Evolutionary conservation across 2,888 invertebrate species (phyloP).

Genomic region (Lomographa bimaculata): DNA sequence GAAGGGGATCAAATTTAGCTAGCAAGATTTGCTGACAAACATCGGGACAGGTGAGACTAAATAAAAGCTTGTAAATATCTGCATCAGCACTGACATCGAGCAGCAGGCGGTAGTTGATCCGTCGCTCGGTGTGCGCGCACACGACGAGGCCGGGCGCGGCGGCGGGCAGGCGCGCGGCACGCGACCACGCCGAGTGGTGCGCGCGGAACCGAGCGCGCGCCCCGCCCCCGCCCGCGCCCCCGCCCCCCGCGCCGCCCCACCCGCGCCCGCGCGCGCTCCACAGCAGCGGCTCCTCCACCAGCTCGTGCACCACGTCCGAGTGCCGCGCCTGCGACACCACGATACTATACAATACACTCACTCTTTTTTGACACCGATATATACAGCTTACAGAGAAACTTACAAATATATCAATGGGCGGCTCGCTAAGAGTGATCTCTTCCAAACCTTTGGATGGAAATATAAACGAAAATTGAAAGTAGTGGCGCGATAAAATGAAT

Average conservation of each 20-base stretch:
- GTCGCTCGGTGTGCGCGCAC: slow-evolving; percentile 87
- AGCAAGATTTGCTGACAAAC: no score
- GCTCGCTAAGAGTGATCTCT: no score
- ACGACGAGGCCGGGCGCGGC: slow-evolving; percentile 90
- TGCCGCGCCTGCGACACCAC: slow-evolving; percentile 80
- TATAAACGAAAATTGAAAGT: no score
- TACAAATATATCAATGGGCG: no score
- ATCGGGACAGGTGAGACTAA: no score
- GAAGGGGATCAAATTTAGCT: no score
- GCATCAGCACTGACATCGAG: slow-evolving; percentile 80
- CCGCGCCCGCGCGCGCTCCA: slow-evolving; percentile 74
- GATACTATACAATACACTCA: slow-evolving; percentile 12
- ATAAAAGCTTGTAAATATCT: no score
- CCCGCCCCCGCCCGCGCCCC: slow-evolving; percentile 50
- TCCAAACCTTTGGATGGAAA: no score
- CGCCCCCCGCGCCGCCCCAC: slow-evolving; percentile 19
- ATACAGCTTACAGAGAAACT: no score
- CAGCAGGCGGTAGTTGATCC: slow-evolving; percentile 88
- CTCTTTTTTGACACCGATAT: no score
- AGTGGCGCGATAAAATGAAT: no score
- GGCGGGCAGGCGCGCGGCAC: slow-evolving; percentile 86
- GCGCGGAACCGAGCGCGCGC: slow-evolving; percentile 45
- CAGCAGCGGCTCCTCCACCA: slow-evolving; percentile 85
- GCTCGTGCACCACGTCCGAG: slow-evolving; percentile 84
- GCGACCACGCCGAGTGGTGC: slow-evolving; percentile 55